Conservation (phyloP, 2,113 vertebrate genomes). For the Heterochromis multidens region DNA sequence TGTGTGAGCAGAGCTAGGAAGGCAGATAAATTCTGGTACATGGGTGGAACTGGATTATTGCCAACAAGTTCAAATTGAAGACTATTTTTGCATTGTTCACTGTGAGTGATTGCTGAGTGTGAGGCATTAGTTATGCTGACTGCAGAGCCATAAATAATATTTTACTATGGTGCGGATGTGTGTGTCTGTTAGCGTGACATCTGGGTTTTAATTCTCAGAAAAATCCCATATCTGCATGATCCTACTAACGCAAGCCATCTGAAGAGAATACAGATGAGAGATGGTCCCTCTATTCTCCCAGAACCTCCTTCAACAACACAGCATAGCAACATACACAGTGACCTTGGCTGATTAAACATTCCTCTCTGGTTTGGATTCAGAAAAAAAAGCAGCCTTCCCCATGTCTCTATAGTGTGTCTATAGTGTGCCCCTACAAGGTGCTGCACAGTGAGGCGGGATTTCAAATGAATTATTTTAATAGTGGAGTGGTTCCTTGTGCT, state of each 20-base stretch:
- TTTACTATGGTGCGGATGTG: conserved; percentile 51
- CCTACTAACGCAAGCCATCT: conserved; percentile 61
- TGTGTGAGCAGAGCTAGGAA: not conserved
- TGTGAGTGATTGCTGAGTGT: conserved; percentile 56
- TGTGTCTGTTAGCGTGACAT: conserved; percentile 62
- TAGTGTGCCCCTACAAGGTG: conserved; percentile 34
- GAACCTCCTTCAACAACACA: conserved; percentile 44
- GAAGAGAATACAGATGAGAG: conserved; percentile 73
- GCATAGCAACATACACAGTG: conserved; percentile 52
- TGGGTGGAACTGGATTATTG: conserved; percentile 47
- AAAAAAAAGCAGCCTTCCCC: conserved; percentile 11
- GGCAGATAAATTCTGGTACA: conserved; percentile 31
- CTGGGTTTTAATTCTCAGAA: conserved; percentile 67
- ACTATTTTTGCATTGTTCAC: conserved; percentile 62
- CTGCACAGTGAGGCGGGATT: conserved; percentile 39
- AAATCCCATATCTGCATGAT: conserved; percentile 68
- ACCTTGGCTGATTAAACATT: conserved; percentile 71
- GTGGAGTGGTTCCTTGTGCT: not conserved
- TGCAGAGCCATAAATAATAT: conserved; percentile 69
- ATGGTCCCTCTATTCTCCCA: conserved; percentile 45
- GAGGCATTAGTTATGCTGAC: conserved; percentile 65
- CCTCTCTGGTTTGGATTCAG: conserved; percentile 38
- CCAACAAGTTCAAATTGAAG: conserved; percentile 53
- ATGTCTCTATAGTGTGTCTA: conserved; percentile 6
- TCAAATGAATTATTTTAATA: conserved; percentile 48